phyloP scores from a whole-genome alignment of 2,113 vertebrate genomes.

The Hippolais icterina region DNA sequence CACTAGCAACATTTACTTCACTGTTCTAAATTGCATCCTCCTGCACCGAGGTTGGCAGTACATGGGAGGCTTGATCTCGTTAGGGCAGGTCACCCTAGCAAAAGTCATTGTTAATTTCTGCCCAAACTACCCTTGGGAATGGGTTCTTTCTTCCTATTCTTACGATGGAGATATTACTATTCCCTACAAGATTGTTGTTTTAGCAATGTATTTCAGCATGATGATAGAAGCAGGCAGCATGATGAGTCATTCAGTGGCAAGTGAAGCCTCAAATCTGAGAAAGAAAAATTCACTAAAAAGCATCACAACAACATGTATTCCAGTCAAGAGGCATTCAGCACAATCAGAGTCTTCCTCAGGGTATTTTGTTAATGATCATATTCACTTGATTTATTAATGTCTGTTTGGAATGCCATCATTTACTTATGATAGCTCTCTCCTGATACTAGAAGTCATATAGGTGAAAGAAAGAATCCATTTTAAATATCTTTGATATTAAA shows the following conservation, averaged over 20 bases:
- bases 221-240: not conserved
- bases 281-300: not conserved
- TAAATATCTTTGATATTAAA: not conserved
- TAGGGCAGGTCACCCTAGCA: not conserved
- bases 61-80: not conserved
- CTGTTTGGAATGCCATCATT: not conserved
- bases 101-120: not conserved
- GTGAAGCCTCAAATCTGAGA: not conserved
- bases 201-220: not conserved
- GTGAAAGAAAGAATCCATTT: not conserved
- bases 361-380: not conserved
- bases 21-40: not conserved
- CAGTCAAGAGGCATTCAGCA: not conserved
- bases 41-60: not conserved
- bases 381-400: not conserved
- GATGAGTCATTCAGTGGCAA: not conserved
- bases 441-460: not conserved
- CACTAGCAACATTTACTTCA: not conserved
- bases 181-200: not conserved
- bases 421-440: not conserved
- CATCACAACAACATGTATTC: not conserved
- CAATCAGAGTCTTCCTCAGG: not conserved
- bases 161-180: accelerated
- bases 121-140: not conserved
- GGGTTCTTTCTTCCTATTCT: not conserved